A percentile compares a stretch with the other conserved stretches of the same genome.
phyloP scores from a whole-genome alignment of 2,888 invertebrate genomes.

The Acleris sparsana region DNA sequence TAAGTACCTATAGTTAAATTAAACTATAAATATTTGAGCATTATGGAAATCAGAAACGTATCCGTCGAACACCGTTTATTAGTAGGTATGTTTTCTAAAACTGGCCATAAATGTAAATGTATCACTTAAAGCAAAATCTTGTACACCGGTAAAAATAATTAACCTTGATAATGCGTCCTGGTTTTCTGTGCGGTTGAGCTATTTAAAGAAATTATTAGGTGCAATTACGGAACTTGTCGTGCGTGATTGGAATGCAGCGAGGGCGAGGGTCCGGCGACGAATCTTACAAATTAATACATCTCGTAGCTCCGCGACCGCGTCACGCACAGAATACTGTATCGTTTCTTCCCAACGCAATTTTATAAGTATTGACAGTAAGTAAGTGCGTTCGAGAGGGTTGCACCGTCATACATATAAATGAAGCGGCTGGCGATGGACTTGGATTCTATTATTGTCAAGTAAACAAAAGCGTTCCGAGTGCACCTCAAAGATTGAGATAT shows the following conservation, averaged over 20 bases:
- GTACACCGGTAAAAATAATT: background rate
- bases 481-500: constrained; percentile 28
- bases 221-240: constrained; percentile 81
- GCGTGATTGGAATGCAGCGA: constrained; percentile 79
- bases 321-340: constrained; percentile 79
- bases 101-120: background rate
- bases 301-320: constrained; percentile 68
- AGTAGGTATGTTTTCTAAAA: background rate
- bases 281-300: constrained; percentile 84
- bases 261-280: constrained; percentile 78
- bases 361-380: constrained; percentile 58
- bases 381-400: constrained; percentile 50
- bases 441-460: constrained; percentile 26
- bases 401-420: constrained; percentile 37
- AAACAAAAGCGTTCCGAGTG: constrained; percentile 31
- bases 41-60: no score
- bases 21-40: no score
- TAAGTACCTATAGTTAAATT: no score
- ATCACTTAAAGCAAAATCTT: background rate
- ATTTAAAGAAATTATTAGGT: constrained; percentile 83
- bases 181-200: constrained; percentile 53
- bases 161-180: constrained; percentile 32
- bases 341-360: constrained; percentile 61
- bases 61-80: background rate
- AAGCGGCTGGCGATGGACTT: constrained; percentile 10